Conservation (phyloP, 2,888 invertebrate genomes). For the Nephrotoma guestfalica region DNA sequence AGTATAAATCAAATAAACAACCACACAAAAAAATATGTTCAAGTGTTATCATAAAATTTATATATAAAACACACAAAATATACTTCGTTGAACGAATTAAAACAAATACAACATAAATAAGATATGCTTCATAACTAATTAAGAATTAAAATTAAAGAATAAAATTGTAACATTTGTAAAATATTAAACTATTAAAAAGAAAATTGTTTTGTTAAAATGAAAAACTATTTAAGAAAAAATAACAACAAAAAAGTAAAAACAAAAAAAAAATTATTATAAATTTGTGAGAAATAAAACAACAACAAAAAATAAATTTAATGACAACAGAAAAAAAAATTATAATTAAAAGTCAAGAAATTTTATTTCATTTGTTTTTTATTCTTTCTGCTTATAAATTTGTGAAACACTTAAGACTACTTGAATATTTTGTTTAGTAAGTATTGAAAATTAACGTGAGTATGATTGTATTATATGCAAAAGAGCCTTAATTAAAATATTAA, state of each 20-base stretch:
- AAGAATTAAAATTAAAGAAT: background rate
- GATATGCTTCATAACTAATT: background rate
- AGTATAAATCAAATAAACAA: background rate
- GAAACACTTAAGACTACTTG: background rate
- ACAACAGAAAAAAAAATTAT: background rate
- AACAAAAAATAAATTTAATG: background rate
- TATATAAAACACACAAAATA: background rate
- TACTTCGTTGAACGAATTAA: background rate
- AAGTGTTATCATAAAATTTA: background rate
- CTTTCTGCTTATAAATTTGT: background rate
- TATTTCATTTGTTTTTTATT: background rate
- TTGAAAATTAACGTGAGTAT: conserved; percentile 9
- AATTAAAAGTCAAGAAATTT: background rate
- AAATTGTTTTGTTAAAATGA: background rate
- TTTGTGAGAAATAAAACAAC: background rate
- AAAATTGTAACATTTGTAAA: background rate
- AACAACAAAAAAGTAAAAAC: background rate
- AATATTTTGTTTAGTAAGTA: conserved; percentile 14
- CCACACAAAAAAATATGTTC: background rate
- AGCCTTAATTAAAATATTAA: too few relatives aligned
- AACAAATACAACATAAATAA: background rate
- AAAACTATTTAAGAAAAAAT: background rate
- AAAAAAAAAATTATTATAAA: background rate
- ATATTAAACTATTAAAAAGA: background rate
- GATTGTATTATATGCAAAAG: too few relatives aligned